Conservation (phyloP, 1,140 invertebrate species). For the Apocrypta bakeri region DNA sequence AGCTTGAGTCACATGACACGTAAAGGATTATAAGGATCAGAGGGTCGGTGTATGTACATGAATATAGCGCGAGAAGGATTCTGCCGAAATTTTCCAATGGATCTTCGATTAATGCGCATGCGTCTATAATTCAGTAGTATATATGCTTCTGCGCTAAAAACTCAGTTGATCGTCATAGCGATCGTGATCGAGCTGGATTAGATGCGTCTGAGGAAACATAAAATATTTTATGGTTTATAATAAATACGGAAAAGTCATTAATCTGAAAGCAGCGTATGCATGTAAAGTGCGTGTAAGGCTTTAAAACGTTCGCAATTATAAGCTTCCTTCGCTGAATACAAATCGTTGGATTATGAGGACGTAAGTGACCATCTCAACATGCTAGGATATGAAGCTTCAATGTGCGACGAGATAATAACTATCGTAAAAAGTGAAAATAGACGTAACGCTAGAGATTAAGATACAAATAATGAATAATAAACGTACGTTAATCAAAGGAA, state of each 20-base stretch:
- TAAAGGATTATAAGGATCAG: too few relatives aligned
- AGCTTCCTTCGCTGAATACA: neutral
- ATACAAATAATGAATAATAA: neutral
- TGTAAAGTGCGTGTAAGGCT: neutral
- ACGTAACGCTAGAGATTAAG: neutral
- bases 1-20: too few relatives aligned
- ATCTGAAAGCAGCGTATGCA: neutral
- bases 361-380: constrained; percentile 1
- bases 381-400: neutral
- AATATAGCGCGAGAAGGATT: too few relatives aligned
- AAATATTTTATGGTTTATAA: neutral
- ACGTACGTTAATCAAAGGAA: neutral
- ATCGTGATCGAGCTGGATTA: too few relatives aligned
- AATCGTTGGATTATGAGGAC: neutral
- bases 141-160: too few relatives aligned
- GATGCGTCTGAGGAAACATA: neutral
- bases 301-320: neutral
- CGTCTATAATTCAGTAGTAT: too few relatives aligned
- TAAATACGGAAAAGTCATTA: neutral
- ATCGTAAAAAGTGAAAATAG: neutral
- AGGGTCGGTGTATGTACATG: too few relatives aligned
- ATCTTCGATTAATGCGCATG: too few relatives aligned
- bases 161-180: too few relatives aligned
- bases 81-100: too few relatives aligned
- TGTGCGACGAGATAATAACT: neutral